Base-by-base conservation (phyloP, 2,113 vertebrate genomes). In the Nymphicus hollandicus region DNA sequence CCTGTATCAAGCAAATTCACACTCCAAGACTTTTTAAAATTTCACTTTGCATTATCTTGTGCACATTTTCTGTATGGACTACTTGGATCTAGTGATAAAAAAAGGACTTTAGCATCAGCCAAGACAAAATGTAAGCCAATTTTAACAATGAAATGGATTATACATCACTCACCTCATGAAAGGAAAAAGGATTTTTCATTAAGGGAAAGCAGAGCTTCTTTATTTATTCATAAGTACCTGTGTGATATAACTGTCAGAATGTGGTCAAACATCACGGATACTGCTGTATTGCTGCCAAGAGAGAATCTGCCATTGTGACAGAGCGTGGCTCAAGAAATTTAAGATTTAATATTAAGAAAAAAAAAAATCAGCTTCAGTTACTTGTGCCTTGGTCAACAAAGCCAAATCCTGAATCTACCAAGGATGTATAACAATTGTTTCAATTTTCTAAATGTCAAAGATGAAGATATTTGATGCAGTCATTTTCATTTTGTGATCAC, bases 141-240 rank as follows among this genome's bases (percentile, higher is more conserved):
- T 50, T 95, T 85, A 91, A 87, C 77, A 87, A 83, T 71, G 73
- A 64, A 96, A 55, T 81, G 22, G 20, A 76, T 80, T 81, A 68
- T 50, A 84, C 25, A 27, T 88, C 55, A 80, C 44, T 90, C 47
- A 53, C 10, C 20, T 64, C 13, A 28, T 72, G 58, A 78, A 74
- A 86, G 44, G 28, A 33, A 44, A 70, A 76, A 31, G 6, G 8
- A 5, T 22, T 58, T 86, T 86, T 63, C 33, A 55, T 61, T 13
- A 53, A 63, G 13, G 13, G 22, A 74, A 97, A 85, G 4, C 17
- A 66, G 15, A 72, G 16, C 10, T 61, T 64, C 80, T 87, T 88
- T 39, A 73, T 77, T 81, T 91, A 74, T 86, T 89, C 24, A 71
- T 24, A 37, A 47, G 31, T 9, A 53, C 17, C 10, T 49, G 1